These are phyloP conservation scores for Hylaeus anthracinus DNA, from an alignment of 1,140 invertebrate genomes.

Conservation along the genomic window DNA sequence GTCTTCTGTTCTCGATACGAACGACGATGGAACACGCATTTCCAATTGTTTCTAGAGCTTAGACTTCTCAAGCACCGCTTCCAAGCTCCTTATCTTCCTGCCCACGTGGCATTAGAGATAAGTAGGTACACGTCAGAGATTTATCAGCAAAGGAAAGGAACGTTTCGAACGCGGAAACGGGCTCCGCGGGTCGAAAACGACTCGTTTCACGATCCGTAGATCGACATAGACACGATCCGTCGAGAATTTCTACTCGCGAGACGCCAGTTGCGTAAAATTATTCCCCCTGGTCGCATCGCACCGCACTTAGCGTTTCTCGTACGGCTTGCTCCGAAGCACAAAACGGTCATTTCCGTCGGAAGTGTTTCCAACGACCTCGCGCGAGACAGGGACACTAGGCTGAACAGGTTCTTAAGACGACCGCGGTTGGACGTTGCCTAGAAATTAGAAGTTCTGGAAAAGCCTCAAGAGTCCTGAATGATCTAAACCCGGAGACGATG, in stretches of 20 bases:
- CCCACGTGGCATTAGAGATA: not conserved
- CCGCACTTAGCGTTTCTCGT: conserved; percentile 43
- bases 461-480: too few relatives aligned
- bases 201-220: not conserved
- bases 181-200: not conserved
- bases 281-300: conserved; percentile 17
- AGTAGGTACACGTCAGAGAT: too few relatives aligned
- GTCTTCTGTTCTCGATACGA: too few relatives aligned
- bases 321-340: conserved; percentile 23
- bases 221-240: not conserved
- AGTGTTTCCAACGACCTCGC: conserved; percentile 38
- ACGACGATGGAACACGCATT: too few relatives aligned
- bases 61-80: not conserved
- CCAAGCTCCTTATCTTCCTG: not conserved
- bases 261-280: conserved; percentile 9
- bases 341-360: conserved; percentile 51
- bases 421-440: not conserved
- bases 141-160: too few relatives aligned
- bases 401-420: conserved; percentile 41
- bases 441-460: too few relatives aligned
- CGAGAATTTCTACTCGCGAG: conserved; percentile 2
- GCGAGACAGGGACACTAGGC: conserved; percentile 3
- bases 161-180: too few relatives aligned
- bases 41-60: not conserved
- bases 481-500: too few relatives aligned